Conservation (phyloP, 2,888 invertebrate species). For the Rhagophthalmus giganteus region DNA sequence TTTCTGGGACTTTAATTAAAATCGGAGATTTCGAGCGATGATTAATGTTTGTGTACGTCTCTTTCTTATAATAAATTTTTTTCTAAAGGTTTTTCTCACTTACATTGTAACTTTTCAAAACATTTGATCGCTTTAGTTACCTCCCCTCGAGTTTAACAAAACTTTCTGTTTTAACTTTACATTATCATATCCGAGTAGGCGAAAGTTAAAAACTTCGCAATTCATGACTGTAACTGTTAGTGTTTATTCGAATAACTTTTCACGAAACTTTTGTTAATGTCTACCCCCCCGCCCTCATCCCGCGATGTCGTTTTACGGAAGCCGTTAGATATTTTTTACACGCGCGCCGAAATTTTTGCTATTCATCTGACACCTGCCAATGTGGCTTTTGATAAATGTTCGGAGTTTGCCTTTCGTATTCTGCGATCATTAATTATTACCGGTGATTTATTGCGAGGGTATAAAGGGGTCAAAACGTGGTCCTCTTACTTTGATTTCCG, state of each 20-base stretch:
- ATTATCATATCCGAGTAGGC: background rate
- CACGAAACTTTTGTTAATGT: background rate
- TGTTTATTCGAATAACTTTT: background rate
- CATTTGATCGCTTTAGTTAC: background rate
- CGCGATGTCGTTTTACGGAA: background rate
- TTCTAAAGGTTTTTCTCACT: background rate
- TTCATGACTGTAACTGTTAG: background rate
- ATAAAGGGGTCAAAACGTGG: too few relatives aligned
- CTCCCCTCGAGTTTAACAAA: background rate
- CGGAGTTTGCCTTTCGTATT: background rate
- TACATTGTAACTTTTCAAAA: constrained; percentile 1
- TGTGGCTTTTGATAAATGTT: background rate
- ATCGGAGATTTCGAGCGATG: too few relatives aligned
- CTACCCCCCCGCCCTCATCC: too few relatives aligned
- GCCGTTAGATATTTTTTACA: too few relatives aligned
- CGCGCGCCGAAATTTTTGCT: too few relatives aligned
- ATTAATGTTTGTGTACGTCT: background rate
- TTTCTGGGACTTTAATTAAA: too few relatives aligned
- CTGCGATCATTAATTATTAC: background rate
- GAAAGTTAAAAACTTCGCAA: background rate
- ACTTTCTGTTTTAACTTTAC: background rate
- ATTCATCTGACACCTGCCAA: background rate
- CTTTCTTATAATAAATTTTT: background rate
- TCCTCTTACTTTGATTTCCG: too few relatives aligned
- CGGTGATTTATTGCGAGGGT: too few relatives aligned